phyloP scores from a whole-genome alignment of 2,113 vertebrate genomes.

The Anser cygnoides region DNA sequence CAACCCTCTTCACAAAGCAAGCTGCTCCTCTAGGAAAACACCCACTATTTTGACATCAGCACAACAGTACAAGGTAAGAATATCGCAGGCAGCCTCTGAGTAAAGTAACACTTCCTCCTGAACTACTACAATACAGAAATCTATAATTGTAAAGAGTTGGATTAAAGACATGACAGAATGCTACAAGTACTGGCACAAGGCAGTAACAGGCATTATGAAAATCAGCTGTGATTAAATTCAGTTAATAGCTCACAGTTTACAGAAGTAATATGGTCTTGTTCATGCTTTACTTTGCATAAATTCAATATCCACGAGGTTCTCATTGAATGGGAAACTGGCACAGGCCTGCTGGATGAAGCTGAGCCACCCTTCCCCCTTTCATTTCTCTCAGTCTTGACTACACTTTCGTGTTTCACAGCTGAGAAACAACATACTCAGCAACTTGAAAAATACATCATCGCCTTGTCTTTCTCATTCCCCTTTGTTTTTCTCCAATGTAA shows the following conservation, averaged over 20 bases:
- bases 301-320: fast-evolving
- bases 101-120: neutral
- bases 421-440: neutral
- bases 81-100: neutral
- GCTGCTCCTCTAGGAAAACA: neutral
- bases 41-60: neutral
- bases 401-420: neutral
- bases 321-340: neutral
- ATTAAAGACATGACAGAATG: neutral
- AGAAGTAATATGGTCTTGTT: fast-evolving
- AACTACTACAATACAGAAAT: neutral
- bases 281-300: neutral
- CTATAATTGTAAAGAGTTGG: neutral
- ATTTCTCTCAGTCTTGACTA: neutral
- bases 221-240: neutral
- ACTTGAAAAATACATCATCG: neutral
- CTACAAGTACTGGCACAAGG: neutral
- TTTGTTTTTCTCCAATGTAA: neutral
- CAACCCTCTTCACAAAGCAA: neutral
- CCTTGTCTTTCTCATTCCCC: neutral
- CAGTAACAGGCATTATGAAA: neutral
- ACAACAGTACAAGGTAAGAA: neutral
- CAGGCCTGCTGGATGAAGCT: no score
- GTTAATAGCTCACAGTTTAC: neutral
- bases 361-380: neutral